phyloP scores from a whole-genome alignment of 2,888 invertebrate species.

The Hypena proboscidalis region DNA sequence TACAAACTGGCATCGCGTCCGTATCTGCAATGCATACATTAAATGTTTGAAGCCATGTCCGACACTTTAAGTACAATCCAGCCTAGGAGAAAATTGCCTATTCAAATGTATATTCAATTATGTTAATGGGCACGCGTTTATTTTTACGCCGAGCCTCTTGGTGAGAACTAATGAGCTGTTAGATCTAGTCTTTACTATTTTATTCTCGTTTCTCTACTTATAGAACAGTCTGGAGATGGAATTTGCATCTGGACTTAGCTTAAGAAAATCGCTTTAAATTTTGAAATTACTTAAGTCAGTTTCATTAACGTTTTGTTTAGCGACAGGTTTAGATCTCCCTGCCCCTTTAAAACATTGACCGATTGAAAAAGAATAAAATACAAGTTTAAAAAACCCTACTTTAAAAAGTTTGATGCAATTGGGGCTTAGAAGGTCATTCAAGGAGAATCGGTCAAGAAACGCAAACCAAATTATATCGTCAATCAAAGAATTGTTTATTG shows the following conservation, averaged over 20 bases:
- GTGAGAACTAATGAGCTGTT: constrained; percentile 32
- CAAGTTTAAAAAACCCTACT: no score
- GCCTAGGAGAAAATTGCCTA: constrained; percentile 32
- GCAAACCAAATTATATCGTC: no score
- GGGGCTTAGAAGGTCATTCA: no score
- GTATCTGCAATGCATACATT: constrained; percentile 5
- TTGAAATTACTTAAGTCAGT: no score
- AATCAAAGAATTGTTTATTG: no score
- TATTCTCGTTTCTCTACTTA: constrained; percentile 7
- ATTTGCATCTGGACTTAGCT: background rate
- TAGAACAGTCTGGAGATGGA: background rate
- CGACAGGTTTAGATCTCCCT: no score
- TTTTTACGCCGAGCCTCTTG: constrained; percentile 32
- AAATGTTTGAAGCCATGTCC: constrained; percentile 19
- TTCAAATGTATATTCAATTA: constrained; percentile 45
- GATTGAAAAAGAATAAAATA: no score
- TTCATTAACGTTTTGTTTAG: no score
- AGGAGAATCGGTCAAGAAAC: no score
- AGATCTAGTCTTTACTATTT: constrained; percentile 20
- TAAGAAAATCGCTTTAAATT: no score
- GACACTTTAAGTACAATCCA: constrained; percentile 22
- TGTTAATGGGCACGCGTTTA: constrained; percentile 33
- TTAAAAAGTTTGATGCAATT: no score
- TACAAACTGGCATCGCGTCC: background rate
- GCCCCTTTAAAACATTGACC: no score